Evolutionary conservation across 37 sponge, comb jelly and placozoan genomes (phyloP).

Genomic region (Theonella swinhoei): DNA sequence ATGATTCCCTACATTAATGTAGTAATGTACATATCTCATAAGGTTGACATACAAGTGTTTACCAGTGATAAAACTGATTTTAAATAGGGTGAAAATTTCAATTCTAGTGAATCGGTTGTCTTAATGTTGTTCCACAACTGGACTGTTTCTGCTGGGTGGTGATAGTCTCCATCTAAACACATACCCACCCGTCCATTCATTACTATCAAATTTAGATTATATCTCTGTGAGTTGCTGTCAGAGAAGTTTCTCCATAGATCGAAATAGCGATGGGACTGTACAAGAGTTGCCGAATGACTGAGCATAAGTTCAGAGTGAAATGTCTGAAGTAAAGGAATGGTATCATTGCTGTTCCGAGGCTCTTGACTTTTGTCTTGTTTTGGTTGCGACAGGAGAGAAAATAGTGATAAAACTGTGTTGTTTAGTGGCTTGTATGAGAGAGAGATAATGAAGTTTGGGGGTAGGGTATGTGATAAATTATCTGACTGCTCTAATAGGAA

Average conservation of each 20-base stretch:
- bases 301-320: slow-evolving; percentile 9
- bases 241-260: slow-evolving; percentile 22
- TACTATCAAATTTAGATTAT: slow-evolving; percentile 44
- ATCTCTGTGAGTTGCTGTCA: not conserved
- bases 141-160: not conserved
- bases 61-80: not conserved
- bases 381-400: slow-evolving; percentile 7
- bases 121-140: slow-evolving; percentile 14
- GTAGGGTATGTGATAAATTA: slow-evolving; percentile 14
- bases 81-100: not conserved
- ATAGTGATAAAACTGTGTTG: slow-evolving; percentile 49
- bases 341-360: not conserved
- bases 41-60: not conserved
- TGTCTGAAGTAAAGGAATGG: not conserved
- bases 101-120: not conserved
- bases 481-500: not conserved
- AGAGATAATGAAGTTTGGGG: slow-evolving; percentile 46
- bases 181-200: slow-evolving; percentile 37
- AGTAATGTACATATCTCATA: not conserved
- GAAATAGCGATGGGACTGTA: slow-evolving; percentile 6
- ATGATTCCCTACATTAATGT: slow-evolving; percentile 26
- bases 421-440: slow-evolving; percentile 57
- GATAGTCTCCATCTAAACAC: slow-evolving; percentile 59
- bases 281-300: slow-evolving; percentile 15
- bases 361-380: no score